A percentile compares a stretch with the other conserved stretches of the same genome.
These are phyloP conservation scores for Halcyon malimbica DNA, from an alignment of 2,113 vertebrate species.

Conservation along the genomic window DNA sequence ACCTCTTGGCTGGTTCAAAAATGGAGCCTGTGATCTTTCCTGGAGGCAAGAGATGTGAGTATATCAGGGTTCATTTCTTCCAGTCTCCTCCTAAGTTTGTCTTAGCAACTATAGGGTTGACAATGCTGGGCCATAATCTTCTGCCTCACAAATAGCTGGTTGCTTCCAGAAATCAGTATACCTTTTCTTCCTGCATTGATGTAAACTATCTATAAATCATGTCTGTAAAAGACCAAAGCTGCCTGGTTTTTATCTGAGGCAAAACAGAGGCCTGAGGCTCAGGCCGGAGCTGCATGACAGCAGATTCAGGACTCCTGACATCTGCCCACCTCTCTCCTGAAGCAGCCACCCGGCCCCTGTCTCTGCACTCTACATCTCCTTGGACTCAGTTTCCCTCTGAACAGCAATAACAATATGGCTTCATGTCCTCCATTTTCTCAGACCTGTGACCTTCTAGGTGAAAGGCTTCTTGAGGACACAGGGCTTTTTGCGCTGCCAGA, in stretches of 20 bases:
- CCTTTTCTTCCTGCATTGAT: background rate
- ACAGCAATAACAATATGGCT: background rate
- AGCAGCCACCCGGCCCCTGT: background rate
- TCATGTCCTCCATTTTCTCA: background rate
- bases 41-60: background rate
- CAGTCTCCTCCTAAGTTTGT: background rate
- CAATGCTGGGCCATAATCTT: background rate
- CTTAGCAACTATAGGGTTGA: background rate
- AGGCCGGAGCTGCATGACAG: background rate
- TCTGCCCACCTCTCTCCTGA: background rate
- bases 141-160: background rate
- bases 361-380: background rate
- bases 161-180: background rate
- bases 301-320: background rate
- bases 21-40: background rate
- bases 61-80: background rate
- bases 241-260: background rate
- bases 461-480: constrained; percentile 35
- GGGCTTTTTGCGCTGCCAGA: background rate
- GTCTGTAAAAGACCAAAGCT: background rate
- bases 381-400: background rate
- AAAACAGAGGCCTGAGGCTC: background rate
- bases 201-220: background rate
- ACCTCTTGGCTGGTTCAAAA: background rate
- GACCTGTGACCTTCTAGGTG: background rate